Percentiles rank a stretch among this genome's conserved stretches.
These are phyloP conservation scores for Macrotis lagotis DNA, from an alignment of 2,113 vertebrate genomes.

Conservation along the genomic window DNA sequence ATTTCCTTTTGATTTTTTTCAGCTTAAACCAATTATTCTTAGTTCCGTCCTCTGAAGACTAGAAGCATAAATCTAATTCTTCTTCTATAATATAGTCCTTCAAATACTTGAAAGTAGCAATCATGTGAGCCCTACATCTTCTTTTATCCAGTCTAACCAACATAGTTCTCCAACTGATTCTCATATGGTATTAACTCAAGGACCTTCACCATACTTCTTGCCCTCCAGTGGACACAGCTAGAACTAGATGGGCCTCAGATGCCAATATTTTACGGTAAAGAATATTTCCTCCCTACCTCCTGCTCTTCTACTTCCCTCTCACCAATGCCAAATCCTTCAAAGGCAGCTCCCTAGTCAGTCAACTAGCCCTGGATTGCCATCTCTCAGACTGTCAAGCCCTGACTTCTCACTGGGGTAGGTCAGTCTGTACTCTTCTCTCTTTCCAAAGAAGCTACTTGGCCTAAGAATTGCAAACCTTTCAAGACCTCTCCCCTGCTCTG, in stretches of 20 bases:
- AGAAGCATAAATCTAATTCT: neutral
- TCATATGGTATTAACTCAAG: neutral
- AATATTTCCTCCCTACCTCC: no score
- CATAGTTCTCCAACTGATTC: neutral
- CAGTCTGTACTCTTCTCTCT: neutral
- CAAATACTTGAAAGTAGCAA: neutral
- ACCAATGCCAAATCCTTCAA: no score
- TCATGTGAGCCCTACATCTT: neutral
- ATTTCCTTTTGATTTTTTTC: neutral
- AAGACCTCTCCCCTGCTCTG: no score
- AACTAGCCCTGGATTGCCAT: neutral
- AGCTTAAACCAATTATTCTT: neutral
- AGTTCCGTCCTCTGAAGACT: neutral
- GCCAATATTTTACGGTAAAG: neutral
- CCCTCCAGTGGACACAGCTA: neutral
- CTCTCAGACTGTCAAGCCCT: neutral
- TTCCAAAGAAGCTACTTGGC: neutral
- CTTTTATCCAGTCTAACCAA: neutral
- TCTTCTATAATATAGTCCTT: neutral
- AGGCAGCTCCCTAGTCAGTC: neutral
- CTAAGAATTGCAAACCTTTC: no score
- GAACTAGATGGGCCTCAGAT: neutral
- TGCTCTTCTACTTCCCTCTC: no score
- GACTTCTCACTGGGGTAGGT: neutral
- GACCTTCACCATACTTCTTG: no score